Evolutionary conservation across 2,888 invertebrate genomes (phyloP), one percentile per base, ranked within the genome.

Genomic region (Strigamia maritima): DNA sequence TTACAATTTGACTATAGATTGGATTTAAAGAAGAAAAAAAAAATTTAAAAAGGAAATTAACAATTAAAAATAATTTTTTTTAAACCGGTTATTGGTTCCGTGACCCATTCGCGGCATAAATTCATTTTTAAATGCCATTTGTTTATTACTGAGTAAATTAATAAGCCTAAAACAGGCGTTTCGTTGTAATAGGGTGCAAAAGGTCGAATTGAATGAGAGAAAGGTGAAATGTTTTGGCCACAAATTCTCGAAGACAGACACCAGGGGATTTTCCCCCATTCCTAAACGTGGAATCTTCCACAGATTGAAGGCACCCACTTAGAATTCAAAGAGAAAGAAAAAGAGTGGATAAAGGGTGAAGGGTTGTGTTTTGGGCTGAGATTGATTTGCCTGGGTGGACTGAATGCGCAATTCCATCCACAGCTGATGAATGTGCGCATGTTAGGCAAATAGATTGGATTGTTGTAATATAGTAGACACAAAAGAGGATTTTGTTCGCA

Each of bases 391-490:
- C 60, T 60, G 60, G 60, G 3, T 60, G 60, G 60, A 60, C 24
- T 60, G 60, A 60, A 60, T 60, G 60, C 60, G 60, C 60, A 60
- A 24, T 60, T 6, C 19, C 22, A 12, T 16, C 24, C n/a, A 10
- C 19, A 60, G 60, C 60, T 60, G 60, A 60, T 60, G 60, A 60
- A 60, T 60, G 60, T 60, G 60, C 60, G 60, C 60, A 60, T 60
- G 60, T 60, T 60, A 60, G 60, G 60, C 10, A 60, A 60, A 60
- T 60, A 60, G 60, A 60, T 60, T 60, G 60, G 60, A 60, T 60
- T 60, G 60, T 60, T 60, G 60, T 60, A 60, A 60, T 60, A 60
- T 60, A 60, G 60, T 60, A 60, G 60, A 60, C 60, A 60, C 60
- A 60, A 60, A 60, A 60, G 60, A 60, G 60, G 60, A 60, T 60